Conservation (phyloP, 2,797 vertebrate genomes). For the Chloroceryle amazona region DNA sequence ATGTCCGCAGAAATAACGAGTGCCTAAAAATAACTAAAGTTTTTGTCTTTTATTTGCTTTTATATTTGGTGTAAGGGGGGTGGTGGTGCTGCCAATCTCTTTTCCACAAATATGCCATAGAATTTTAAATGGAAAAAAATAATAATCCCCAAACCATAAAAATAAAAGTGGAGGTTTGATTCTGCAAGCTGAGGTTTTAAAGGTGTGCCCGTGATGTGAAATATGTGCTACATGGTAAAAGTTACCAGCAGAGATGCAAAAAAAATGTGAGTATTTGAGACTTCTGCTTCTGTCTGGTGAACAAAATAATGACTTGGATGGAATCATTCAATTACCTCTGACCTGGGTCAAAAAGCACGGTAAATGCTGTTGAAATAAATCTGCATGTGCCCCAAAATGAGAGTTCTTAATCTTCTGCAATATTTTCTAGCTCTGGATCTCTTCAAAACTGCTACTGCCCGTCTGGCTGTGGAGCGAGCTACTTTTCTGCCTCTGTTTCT, state of each 20-base stretch:
- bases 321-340: neutral
- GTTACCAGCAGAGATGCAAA: neutral
- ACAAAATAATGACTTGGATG: neutral
- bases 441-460: conserved; percentile 22
- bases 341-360: neutral
- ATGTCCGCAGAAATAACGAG: neutral
- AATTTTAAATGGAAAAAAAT: neutral
- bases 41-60: neutral
- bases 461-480: neutral
- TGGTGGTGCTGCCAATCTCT: neutral
- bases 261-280: neutral
- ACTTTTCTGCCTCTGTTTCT: conserved; percentile 23
- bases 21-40: neutral
- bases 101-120: neutral
- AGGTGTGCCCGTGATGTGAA: neutral
- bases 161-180: neutral
- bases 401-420: neutral
- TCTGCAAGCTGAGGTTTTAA: neutral
- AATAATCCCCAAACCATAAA: neutral
- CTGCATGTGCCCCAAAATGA: neutral
- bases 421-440: conserved; percentile 17
- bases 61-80: neutral
- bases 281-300: neutral
- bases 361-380: neutral
- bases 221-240: neutral